Evolutionary conservation across 2,113 vertebrate species (phyloP).

Genomic region (Lagopus leucura): DNA sequence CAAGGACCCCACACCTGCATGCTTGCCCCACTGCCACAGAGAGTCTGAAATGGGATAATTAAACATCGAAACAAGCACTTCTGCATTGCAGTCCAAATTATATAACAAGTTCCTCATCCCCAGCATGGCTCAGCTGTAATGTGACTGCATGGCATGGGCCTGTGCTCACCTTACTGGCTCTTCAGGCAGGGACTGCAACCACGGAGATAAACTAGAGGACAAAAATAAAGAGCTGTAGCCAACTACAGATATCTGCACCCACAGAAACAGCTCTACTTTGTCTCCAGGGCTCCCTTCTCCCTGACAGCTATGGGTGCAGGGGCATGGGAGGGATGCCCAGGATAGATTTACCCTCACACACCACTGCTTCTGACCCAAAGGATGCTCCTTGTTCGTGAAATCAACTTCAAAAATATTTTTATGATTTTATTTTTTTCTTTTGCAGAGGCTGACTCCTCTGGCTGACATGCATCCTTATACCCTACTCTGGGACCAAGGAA

Average conservation of each 20-base stretch:
- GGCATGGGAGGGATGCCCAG: background rate
- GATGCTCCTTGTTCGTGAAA: background rate
- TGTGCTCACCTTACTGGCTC: background rate
- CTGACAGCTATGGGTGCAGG: background rate
- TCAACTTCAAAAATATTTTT: background rate
- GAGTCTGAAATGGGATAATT: slow-evolving; percentile 26
- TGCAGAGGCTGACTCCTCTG: background rate
- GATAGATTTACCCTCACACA: background rate
- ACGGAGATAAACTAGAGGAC: background rate
- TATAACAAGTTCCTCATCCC: slow-evolving; percentile 36
- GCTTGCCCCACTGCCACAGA: background rate
- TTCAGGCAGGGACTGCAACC: accelerated
- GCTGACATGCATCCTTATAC: background rate
- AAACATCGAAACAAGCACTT: slow-evolving; percentile 73
- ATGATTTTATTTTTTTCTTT: background rate
- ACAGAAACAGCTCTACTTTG: background rate
- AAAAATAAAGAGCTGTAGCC: background rate
- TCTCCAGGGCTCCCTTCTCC: background rate
- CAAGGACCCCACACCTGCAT: background rate
- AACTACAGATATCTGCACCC: background rate
- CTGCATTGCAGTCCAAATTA: slow-evolving; percentile 72
- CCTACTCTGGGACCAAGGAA: background rate
- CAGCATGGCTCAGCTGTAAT: slow-evolving; percentile 42
- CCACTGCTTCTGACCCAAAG: background rate
- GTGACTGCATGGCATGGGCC: background rate